Conservation (phyloP, 2,888 invertebrate species). For the Macaria notata region DNA sequence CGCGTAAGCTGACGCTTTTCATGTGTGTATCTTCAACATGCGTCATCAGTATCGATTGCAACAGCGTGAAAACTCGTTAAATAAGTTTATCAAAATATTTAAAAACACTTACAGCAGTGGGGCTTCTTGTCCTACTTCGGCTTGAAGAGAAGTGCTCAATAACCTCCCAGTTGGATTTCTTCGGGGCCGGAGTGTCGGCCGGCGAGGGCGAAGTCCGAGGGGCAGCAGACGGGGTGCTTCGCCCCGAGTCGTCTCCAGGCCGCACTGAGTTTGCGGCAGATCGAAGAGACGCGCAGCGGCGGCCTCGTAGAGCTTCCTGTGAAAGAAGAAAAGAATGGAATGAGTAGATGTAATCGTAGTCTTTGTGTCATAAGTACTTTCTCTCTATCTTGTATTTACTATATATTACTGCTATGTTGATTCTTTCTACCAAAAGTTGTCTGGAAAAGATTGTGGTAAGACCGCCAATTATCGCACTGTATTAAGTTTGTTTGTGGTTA, state of each 20-base stretch:
- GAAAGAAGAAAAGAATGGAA: constrained; percentile 23
- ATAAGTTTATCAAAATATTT: background rate
- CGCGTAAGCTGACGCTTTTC: too few relatives aligned
- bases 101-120: constrained; percentile 61
- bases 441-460: too few relatives aligned
- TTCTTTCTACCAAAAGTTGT: too few relatives aligned
- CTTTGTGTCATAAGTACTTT: too few relatives aligned
- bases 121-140: constrained; percentile 78
- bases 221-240: constrained; percentile 68
- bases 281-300: constrained; percentile 82
- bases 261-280: constrained; percentile 64
- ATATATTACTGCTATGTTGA: too few relatives aligned
- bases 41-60: too few relatives aligned
- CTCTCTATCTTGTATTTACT: too few relatives aligned
- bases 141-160: constrained; percentile 91
- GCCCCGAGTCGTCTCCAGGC: constrained; percentile 62
- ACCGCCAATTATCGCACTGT: too few relatives aligned
- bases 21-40: too few relatives aligned
- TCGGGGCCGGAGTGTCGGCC: constrained; percentile 80
- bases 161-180: constrained; percentile 95
- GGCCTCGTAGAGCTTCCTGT: constrained; percentile 84
- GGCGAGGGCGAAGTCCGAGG: constrained; percentile 78
- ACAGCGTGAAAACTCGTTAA: too few relatives aligned
- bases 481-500: too few relatives aligned
- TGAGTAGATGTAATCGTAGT: too few relatives aligned